A percentile compares a stretch with the other conserved stretches of the same genome.
Conservation (phyloP, 2,888 invertebrate genomes). For the Tipula confusa region DNA sequence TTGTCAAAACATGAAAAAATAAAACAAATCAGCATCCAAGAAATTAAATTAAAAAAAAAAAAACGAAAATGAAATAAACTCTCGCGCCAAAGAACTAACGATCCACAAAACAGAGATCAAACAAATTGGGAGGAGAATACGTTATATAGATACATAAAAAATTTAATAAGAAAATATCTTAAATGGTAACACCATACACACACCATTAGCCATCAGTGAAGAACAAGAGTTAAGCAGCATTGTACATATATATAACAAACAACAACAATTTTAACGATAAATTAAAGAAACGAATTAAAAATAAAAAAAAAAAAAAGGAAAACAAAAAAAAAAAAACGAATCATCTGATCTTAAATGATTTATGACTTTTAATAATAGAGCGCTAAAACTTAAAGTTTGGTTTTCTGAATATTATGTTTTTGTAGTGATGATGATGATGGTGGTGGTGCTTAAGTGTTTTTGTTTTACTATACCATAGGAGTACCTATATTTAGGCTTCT, state of each 20-base stretch:
- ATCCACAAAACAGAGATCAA: neutral
- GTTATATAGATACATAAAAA: neutral
- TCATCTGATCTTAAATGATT: slow-evolving; percentile 35
- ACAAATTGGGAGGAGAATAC: slow-evolving; percentile 3
- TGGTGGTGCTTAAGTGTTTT: neutral
- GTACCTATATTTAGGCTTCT: no score
- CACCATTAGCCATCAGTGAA: neutral
- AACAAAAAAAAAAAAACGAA: slow-evolving; percentile 13
- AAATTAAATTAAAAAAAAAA: neutral
- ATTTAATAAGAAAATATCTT: neutral
- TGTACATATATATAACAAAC: neutral
- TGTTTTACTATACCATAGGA: no score
- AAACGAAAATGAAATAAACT: neutral
- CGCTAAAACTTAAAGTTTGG: slow-evolving; percentile 32
- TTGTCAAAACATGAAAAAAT: neutral
- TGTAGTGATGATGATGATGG: no score
- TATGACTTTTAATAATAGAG: slow-evolving; percentile 36
- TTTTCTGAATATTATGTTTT: neutral
- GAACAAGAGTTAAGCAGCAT: neutral
- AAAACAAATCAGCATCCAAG: slow-evolving; percentile 3
- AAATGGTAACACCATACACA: neutral
- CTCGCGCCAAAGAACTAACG: neutral
- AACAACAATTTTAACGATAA: slow-evolving; percentile 3
- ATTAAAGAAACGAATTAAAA: slow-evolving; percentile 26
- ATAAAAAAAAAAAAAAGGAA: neutral